These are phyloP conservation scores for Propithecus deckenii DNA, from an alignment of 2,797 vertebrate genomes.

Conservation along the genomic window DNA sequence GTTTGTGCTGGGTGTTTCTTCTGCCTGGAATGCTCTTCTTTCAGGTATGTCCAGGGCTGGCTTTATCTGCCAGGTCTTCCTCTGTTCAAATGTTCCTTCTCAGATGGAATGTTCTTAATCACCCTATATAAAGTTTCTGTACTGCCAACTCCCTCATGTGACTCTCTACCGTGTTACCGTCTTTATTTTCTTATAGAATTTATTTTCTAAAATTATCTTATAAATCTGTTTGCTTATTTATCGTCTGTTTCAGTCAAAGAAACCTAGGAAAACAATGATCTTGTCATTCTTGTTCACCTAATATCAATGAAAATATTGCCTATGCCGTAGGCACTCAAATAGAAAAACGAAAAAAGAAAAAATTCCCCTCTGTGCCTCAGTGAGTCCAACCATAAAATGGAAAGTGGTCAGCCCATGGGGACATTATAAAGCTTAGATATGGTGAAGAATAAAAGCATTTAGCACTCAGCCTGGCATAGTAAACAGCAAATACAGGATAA, in stretches of 20 bases:
- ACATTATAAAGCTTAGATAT: neutral
- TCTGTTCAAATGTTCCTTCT: neutral
- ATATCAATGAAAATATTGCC: neutral
- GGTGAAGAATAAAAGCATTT: neutral
- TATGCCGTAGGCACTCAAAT: neutral
- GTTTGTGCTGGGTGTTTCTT: neutral
- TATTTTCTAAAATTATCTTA: neutral
- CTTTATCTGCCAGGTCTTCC: neutral
- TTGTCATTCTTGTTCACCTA: neutral
- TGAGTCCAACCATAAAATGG: neutral
- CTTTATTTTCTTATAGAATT: neutral
- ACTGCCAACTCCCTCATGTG: neutral
- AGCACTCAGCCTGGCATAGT: neutral
- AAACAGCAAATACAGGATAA: neutral
- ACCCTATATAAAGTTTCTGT: neutral
- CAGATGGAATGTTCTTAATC: neutral
- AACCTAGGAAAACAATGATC: neutral
- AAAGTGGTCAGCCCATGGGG: neutral
- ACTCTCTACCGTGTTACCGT: neutral
- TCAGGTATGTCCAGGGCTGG: neutral
- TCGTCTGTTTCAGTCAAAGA: neutral
- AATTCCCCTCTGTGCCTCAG: neutral
- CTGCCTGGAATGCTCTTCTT: neutral
- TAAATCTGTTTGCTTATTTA: neutral
- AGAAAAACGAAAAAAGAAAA: neutral